Conservation (phyloP, 1,140 invertebrate species). For the Lycorma delicatula region DNA sequence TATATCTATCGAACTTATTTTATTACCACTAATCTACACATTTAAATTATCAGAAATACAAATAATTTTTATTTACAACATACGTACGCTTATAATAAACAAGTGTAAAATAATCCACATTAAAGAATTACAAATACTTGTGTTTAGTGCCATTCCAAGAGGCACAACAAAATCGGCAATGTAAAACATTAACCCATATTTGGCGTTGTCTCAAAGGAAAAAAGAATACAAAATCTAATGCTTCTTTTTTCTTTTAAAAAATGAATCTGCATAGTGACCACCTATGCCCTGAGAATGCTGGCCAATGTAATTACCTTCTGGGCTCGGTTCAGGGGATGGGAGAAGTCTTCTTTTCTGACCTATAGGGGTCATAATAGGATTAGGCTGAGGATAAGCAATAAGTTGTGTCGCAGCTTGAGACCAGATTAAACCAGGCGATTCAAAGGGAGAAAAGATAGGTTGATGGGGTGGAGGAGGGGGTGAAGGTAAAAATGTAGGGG, state of each 20-base stretch:
- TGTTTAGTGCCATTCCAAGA: too few species aligned
- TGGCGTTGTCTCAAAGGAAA: too few species aligned
- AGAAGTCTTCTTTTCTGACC: slow-evolving; percentile 45
- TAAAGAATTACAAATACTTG: too few species aligned
- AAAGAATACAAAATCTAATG: too few species aligned
- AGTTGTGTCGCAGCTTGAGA: slow-evolving; percentile 14
- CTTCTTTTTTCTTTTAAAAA: slow-evolving; percentile 42
- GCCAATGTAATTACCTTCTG: slow-evolving; percentile 45
- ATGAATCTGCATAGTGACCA: slow-evolving; percentile 48
- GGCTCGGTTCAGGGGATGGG: slow-evolving; percentile 44
- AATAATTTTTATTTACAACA: too few species aligned
- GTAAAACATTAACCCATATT: too few species aligned
- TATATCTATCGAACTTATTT: too few species aligned
- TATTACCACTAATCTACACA: too few species aligned
- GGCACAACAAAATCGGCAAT: too few species aligned
- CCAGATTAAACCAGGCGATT: slow-evolving; percentile 18
- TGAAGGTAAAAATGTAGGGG: slow-evolving; percentile 1
- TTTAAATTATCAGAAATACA: too few species aligned
- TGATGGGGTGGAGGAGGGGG: slow-evolving; percentile 14
- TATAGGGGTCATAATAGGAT: slow-evolving; percentile 31
- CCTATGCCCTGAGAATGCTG: slow-evolving; percentile 49
- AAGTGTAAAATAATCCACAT: too few species aligned
- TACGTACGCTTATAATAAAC: too few species aligned
- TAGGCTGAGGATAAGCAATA: slow-evolving; percentile 13
- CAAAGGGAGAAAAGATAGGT: slow-evolving; percentile 20